Evolutionary conservation across 2,113 vertebrate species (phyloP), one percentile per base, ranked within the genome.

Genomic region (Corythaixoides concolor): DNA sequence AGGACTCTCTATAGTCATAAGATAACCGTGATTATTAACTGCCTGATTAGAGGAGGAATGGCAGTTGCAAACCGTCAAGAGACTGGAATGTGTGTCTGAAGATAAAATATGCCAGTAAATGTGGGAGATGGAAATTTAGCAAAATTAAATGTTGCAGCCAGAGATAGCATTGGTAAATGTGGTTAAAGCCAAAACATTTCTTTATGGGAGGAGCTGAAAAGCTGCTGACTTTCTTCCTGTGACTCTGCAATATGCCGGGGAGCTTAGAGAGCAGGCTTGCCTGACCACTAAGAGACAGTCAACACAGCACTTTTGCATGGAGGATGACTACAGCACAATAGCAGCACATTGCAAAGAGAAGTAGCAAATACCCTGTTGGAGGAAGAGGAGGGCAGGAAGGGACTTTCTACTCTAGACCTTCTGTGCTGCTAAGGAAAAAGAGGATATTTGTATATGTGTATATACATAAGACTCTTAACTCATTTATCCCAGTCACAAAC

Each of bases 181-280:
- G 81, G 66, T 91, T 58, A 76, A 79, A 89, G 78, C 33, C 69
- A 75, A 79, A 82, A 9, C 21, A 15, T 47, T 49, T 87, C 23
- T 82, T 49, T 32, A 59, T 1, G 15, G 60, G 66, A 95, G 87
- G 87, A 91, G 77, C 49, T 64, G 58, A 89, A 85, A 95, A 93
- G 56, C 52, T 89, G 85, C 62, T 82, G 86, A 67, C 66, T 82
- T 95, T 89, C 70, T 94, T 96, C 91, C 91, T 91, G 89, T 87
- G 69, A 78, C 28, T 90, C 41, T 85, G 91, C 58, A 89, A 53
- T 53, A 41, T 4, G 6, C 84, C 81, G 45, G 12, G 43, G 69
- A 78, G 39, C 49, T 87, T 23, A 50, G 21, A 79, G 22, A 24
- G 45, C 68, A 62, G 28, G 13, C 49, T 30, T 60, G 32, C 24